These are phyloP conservation scores for Forbesichthys agassizii DNA, from an alignment of 2,113 vertebrate genomes.

Conservation along the genomic window DNA sequence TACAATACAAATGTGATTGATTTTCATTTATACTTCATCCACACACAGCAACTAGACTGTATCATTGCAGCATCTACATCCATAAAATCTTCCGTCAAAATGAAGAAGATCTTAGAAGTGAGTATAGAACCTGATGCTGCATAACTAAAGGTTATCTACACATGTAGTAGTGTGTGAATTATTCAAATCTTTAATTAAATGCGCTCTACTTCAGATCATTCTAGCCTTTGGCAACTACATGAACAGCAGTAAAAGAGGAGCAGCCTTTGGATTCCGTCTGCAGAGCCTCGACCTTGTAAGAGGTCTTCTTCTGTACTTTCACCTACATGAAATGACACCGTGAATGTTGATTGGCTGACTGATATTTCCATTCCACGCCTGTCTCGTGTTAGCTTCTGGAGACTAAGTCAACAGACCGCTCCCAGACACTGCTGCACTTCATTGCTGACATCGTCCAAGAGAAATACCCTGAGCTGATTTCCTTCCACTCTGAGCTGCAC, in stretches of 20 bases:
- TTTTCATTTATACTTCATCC: slow-evolving; percentile 3
- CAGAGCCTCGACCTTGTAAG: slow-evolving; percentile 93
- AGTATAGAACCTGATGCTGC: slow-evolving; percentile 32
- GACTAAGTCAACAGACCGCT: slow-evolving; percentile 95
- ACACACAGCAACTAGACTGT: slow-evolving; percentile 89
- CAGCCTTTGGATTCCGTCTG: slow-evolving; percentile 91
- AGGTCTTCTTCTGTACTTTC: background rate
- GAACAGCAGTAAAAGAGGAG: slow-evolving; percentile 96
- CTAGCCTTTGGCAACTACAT: slow-evolving; percentile 98
- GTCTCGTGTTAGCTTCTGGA: slow-evolving; percentile 84
- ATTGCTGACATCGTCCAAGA: slow-evolving; percentile 86
- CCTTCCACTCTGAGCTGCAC: slow-evolving; percentile 88
- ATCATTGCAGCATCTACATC: slow-evolving; percentile 94
- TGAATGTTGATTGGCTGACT: background rate
- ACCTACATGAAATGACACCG: background rate
- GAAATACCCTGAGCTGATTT: slow-evolving; percentile 86
- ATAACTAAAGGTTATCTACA: background rate
- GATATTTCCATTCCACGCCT: background rate
- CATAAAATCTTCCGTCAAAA: slow-evolving; percentile 89
- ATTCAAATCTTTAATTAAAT: background rate
- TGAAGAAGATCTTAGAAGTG: slow-evolving; percentile 95
- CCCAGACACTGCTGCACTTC: slow-evolving; percentile 93
- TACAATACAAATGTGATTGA: background rate
- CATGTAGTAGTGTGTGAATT: background rate
- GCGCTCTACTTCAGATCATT: slow-evolving; percentile 80